These are phyloP conservation scores for Metallyticus violacea DNA, from an alignment of 2,888 invertebrate species.

Conservation along the genomic window DNA sequence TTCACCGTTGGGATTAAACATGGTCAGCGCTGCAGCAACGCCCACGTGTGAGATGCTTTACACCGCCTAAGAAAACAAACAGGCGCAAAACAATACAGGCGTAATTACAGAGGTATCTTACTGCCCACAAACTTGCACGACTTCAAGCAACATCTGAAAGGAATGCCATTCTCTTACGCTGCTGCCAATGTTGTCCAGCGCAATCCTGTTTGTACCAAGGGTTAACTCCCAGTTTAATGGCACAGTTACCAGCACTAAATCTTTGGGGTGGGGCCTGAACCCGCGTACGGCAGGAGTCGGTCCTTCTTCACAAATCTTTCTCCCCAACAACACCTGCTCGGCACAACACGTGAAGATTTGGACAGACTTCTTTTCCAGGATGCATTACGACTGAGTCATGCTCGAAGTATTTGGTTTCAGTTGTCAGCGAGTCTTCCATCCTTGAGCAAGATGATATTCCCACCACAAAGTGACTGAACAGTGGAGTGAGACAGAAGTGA, in stretches of 20 bases:
- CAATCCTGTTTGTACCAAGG: neutral
- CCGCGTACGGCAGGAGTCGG: neutral
- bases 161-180: neutral
- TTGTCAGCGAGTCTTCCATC: neutral
- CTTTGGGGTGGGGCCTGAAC: neutral
- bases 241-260: neutral
- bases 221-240: neutral
- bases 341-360: neutral
- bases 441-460: too few species aligned
- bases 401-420: neutral
- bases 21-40: neutral
- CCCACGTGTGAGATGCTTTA: neutral
- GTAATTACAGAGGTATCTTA: neutral
- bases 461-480: too few species aligned
- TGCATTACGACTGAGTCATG: too few species aligned
- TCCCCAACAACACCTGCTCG: neutral
- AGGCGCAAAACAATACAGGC: neutral
- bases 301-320: neutral
- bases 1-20: neutral
- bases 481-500: too few species aligned
- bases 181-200: neutral
- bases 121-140: neutral
- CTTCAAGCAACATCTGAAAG: too few species aligned
- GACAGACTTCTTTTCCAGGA: neutral
- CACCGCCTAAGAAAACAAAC: neutral